Evolutionary conservation across 2,888 invertebrate species (phyloP), one percentile per base, ranked within the genome.

Genomic region (Anticlea derivata): DNA sequence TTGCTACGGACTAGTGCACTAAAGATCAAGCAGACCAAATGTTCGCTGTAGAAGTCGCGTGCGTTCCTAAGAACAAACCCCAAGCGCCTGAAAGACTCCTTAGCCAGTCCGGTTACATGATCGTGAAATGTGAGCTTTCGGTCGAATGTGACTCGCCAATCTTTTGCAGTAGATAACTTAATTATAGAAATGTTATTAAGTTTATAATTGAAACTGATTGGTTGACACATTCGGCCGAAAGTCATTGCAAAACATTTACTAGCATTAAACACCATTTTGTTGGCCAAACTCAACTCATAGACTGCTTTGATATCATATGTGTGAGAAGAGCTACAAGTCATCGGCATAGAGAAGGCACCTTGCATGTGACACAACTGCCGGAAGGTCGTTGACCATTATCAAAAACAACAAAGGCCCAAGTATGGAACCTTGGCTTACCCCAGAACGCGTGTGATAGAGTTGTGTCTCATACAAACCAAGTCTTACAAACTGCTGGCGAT

Each of bases 401-500:
- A 31, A 1, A 31, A 17, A 31, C 0, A 31, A n/a, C 4, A 31
- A 7, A 2, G 31, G 31, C 5, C 31, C 31, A 1, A 31, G 7
- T 7, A 31, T 17, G 2, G 31, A 31, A 4, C 31, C 17, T n/a
- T 31, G 31, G 4, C 31, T 31, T 3, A 31, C 17, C 7, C 31
- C 31, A 1, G 31, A 31, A 5, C 31, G 17, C 13, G 35, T 24
- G 7, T 37, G 37, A 12, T 37, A 37, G n/a, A 24, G 12, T 24
- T 12, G 5, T 1, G 23, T 24, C 6, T 34, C 33, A 5, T 34
- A 20, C 1, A 34, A 8, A 3, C 33, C 37, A 1, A 37, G 37
- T 11, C 24, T 37, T 8, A 37, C 24, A 24, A 24, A 37, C 11
- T 35, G 35, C 6, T 35, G 26, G 3, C 40, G 30, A 12, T 40